A percentile compares a stretch with the other conserved stretches of the same genome.
These are phyloP conservation scores for Macrosiphum euphorbiae DNA, from an alignment of 2,888 invertebrate species.

Conservation along the genomic window DNA sequence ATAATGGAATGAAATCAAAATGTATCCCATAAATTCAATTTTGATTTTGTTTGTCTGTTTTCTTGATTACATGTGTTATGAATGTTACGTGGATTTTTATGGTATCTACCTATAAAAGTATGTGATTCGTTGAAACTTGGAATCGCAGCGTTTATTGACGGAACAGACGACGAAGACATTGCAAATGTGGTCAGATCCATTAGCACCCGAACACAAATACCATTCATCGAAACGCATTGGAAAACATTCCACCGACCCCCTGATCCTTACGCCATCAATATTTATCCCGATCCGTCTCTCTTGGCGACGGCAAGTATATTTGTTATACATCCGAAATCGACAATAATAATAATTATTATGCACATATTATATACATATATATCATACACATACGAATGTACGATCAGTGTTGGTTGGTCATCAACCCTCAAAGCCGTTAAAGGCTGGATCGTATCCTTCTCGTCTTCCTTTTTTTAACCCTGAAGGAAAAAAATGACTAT, in stretches of 20 bases:
- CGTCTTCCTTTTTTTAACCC: not conserved
- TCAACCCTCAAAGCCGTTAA: not conserved
- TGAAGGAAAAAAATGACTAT: not conserved
- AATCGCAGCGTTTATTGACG: slow-evolving; percentile 70
- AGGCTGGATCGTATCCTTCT: not conserved
- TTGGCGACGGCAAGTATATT: slow-evolving; percentile 73
- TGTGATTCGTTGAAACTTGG: slow-evolving; percentile 42
- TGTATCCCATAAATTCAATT: not conserved
- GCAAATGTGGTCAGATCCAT: slow-evolving; percentile 86
- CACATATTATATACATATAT: not conserved
- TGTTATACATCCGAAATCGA: not conserved
- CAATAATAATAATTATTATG: not conserved
- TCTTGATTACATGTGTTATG: not conserved
- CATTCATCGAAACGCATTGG: slow-evolving; percentile 85
- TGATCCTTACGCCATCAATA: slow-evolving; percentile 85
- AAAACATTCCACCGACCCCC: slow-evolving; percentile 75
- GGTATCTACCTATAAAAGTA: not conserved
- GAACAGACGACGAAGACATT: slow-evolving; percentile 79
- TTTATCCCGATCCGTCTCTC: slow-evolving; percentile 74
- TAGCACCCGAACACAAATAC: slow-evolving; percentile 86
- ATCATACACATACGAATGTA: not conserved
- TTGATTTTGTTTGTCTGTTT: not conserved
- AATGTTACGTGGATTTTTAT: not conserved
- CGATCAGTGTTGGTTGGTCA: not conserved
- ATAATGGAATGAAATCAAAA: not conserved